Evolutionary conservation across 2,888 invertebrate genomes (phyloP), one percentile per base, ranked within the genome.

Genomic region (Dasysyrphus albostriatus): DNA sequence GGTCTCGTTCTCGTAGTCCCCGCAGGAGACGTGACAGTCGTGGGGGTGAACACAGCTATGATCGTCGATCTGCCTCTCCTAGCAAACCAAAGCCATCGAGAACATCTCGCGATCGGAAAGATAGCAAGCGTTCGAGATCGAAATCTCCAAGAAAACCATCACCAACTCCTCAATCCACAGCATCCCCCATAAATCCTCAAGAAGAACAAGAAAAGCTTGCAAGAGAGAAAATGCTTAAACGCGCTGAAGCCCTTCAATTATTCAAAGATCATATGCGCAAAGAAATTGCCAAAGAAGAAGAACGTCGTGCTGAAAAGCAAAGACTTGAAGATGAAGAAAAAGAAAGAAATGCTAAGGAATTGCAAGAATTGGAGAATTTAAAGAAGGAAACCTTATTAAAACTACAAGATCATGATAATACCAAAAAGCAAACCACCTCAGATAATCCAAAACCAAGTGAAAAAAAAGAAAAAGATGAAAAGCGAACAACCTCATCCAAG

Each of bases 241-340:
- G 93, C 0, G 93, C 93, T 0, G 94, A 94, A 89, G 93, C 94
- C 34, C 90, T 94, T 19, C 90, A 94, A 85, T 90, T 94, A 88
- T 90, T 95, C 56, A 94, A 94, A 88, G 94, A 94, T 89, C 95
- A 95, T 88, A 95, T 95, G 93, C 94, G 95, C 80, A 91, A 94
- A 87, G 94, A 94, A 88, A 93, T 94, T 51, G 93, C 94, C 67
- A 94, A 94, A 88, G 93, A 94, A 89, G 94, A 94, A 88, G 94
- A 94, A 88, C 93, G 94, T 77, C 94, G 94, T 56, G 94, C 93
- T 1, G 94, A 94, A 83, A 91, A 91, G 77, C 91, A 91, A 85
- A 90, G 91, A 29, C 84, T 90, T 59, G 91, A 92, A 74, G 93
- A 92, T 39, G 83, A 91, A 9, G 92, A 91, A 83, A 92, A 92